These are phyloP conservation scores for Vulpes ferrilata DNA, from an alignment of 2,113 vertebrate genomes.

Conservation along the genomic window DNA sequence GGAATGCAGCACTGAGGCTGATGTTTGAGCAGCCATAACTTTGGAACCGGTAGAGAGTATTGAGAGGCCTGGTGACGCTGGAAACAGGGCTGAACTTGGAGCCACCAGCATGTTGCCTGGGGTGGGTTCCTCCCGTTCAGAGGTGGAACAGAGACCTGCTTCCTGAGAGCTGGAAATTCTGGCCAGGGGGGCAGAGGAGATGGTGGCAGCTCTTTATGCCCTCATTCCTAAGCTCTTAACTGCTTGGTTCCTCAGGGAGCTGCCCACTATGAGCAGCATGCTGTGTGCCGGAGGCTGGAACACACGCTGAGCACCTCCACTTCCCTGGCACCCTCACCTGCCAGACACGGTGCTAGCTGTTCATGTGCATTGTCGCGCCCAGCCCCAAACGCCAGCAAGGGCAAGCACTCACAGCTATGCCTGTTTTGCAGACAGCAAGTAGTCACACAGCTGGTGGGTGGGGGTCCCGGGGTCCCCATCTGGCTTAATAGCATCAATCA, in stretches of 20 bases:
- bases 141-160: background rate
- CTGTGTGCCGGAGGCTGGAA: background rate
- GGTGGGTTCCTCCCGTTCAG: no score
- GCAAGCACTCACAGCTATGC: rapidly evolving
- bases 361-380: rapidly evolving
- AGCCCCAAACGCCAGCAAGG: rapidly evolving
- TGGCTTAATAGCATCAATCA: background rate
- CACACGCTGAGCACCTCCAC: rapidly evolving
- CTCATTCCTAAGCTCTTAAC: background rate
- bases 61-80: rapidly evolving
- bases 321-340: no score
- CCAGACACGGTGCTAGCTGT: rapidly evolving
- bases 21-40: background rate
- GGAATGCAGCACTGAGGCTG: background rate
- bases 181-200: rapidly evolving
- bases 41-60: background rate
- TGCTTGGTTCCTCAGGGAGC: background rate
- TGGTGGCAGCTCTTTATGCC: no score
- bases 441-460: background rate
- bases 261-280: rapidly evolving
- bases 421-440: background rate
- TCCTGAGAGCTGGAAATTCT: rapidly evolving
- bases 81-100: background rate
- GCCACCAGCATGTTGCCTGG: rapidly evolving
- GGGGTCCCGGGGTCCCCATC: background rate